A percentile compares a stretch with the other conserved stretches of the same genome.
Conservation (phyloP, 1,140 invertebrate species). For the Drosophila bocki region DNA sequence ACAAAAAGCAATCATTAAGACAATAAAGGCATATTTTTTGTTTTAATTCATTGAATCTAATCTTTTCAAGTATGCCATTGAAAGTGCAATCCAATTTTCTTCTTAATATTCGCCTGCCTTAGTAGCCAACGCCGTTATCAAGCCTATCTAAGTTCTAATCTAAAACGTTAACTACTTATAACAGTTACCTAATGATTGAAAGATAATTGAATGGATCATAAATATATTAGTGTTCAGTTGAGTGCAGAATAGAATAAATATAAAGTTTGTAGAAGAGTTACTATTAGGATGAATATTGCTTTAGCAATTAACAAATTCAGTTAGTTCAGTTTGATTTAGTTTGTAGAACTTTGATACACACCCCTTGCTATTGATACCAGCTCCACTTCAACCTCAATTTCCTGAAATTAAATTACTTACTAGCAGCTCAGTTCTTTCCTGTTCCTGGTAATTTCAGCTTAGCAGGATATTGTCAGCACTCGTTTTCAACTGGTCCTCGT, state of each 20-base stretch:
- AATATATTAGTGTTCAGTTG: neutral
- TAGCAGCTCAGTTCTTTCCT: conserved; percentile 16
- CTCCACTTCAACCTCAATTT: conserved; percentile 69
- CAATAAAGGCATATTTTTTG: conserved; percentile 13
- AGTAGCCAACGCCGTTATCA: conserved; percentile 6
- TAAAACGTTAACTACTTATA: neutral
- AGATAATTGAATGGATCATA: conserved; percentile 4
- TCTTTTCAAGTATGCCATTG: conserved; percentile 19
- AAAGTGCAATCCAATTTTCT: conserved; percentile 26
- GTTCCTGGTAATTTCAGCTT: conserved; percentile 64
- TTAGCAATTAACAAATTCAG: neutral
- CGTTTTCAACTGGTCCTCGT: conserved; percentile 24
- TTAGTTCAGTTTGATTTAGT: conserved; percentile 5
- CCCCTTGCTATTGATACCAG: conserved; percentile 39
- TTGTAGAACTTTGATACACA: conserved; percentile 25
- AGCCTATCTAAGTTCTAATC: conserved; percentile 2
- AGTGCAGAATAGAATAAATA: neutral
- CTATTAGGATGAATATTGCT: neutral
- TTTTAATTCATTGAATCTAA: conserved; percentile 15
- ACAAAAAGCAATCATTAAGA: conserved; percentile 32
- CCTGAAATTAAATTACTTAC: conserved; percentile 68
- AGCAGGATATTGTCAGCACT: conserved; percentile 77
- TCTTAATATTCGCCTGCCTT: neutral
- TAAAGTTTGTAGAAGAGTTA: neutral
- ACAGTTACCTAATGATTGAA: conserved; percentile 8